Conservation (phyloP, 1,140 invertebrate genomes). For the Drosophila mauritiana region DNA sequence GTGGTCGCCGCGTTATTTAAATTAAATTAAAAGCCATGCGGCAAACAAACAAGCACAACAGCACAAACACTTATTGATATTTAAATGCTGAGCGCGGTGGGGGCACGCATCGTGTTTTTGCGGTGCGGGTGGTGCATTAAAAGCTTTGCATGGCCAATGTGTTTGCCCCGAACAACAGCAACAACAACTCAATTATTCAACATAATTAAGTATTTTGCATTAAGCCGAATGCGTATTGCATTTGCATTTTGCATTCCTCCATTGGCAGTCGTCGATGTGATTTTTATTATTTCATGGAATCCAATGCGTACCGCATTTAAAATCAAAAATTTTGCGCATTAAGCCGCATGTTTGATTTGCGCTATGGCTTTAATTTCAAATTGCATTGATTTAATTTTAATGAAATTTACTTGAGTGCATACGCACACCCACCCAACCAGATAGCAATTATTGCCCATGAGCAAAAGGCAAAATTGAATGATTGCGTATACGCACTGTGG, state of each 20-base stretch:
- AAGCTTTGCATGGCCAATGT: conserved; percentile 80
- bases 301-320: conserved; percentile 74
- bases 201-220: conserved; percentile 83
- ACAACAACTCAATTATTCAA: conserved; percentile 81
- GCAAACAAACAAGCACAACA: conserved; percentile 67
- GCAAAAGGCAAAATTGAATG: conserved; percentile 64
- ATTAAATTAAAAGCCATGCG: conserved; percentile 78
- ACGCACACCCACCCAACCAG: conserved; percentile 12
- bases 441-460: conserved; percentile 60
- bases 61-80: conserved; percentile 78
- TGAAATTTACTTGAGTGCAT: conserved; percentile 71
- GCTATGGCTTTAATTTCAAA: conserved; percentile 78
- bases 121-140: conserved; percentile 71
- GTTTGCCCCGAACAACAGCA: conserved; percentile 67
- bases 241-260: conserved; percentile 29
- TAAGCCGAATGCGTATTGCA: conserved; percentile 66
- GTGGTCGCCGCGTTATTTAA: conserved; percentile 65
- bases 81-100: conserved; percentile 59
- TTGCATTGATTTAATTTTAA: conserved; percentile 79
- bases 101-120: conserved; percentile 38
- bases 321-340: conserved; percentile 79
- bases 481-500: conserved; percentile 58
- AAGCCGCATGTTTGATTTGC: conserved; percentile 75
- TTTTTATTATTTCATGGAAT: conserved; percentile 79
- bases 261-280: conserved; percentile 36